Evolutionary conservation across 2,888 invertebrate genomes (phyloP), one percentile per base, ranked within the genome.

Genomic region (Pachydiplax longipennis): DNA sequence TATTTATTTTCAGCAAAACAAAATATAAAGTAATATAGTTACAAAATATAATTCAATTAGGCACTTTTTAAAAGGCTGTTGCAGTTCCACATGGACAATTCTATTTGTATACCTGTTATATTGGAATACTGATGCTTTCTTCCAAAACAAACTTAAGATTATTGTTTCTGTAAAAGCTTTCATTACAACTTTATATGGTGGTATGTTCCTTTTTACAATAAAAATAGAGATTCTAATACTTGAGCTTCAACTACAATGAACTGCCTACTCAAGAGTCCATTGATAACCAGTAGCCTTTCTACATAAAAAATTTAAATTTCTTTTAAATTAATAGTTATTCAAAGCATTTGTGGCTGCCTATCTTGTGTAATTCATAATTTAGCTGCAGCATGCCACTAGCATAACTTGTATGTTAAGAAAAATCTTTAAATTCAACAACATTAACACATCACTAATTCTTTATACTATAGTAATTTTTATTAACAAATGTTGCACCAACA

Each of bases 11-110:
- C 40, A 61, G 61, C 37, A 61, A 87, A 87, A 87, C 61, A 83
- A 53, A 61, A 61, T n/a, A 40, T 87, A 65, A 37, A 87, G 61
- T 53, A 87, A 35, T n/a, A 83, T 53, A 31, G 18, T 61, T 87
- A 87, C 87, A 87, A 87, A 87, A 87, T 87, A 87, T 61, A 82
- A 58, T 73, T 31, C 25, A 31, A 73, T 73, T 13, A 73, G 73
- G 73, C 73, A 73, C 73, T 73, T 31, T 73, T 31, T 10, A 44
- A 31, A 73, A 73, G 73, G 73, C 25, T 73, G 31, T 73, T 18
- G 53, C 18, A 53, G 53, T 18, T 18, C 53, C 53, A 53, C 53
- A 53, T 18, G 10, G 48, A 10, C 10, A 18, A 18, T 53, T 18
- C 18, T 53, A 18, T 53, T 53, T 18, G 53, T 1, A 5, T 8